These are phyloP conservation scores for Pelobates fuscus DNA, from an alignment of 2,113 vertebrate genomes.

Conservation along the genomic window DNA sequence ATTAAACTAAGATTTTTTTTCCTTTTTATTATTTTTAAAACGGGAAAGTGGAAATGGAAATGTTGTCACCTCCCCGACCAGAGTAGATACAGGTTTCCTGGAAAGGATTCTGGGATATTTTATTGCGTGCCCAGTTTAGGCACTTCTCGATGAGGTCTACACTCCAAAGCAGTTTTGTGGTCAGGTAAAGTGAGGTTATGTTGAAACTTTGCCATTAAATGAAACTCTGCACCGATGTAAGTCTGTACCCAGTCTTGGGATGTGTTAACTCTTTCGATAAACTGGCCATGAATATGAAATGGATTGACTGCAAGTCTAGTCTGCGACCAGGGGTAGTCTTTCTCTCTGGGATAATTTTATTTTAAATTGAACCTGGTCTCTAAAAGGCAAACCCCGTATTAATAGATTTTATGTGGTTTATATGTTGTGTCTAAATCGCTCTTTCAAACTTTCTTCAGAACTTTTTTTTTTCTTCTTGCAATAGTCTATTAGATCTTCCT, in stretches of 20 bases:
- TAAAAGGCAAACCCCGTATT: too few relatives aligned
- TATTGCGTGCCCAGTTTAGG: slow-evolving; percentile 9
- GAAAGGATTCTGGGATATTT: slow-evolving; percentile 7
- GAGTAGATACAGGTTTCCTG: not conserved
- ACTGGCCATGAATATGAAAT: too few relatives aligned
- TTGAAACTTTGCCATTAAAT: slow-evolving; percentile 22
- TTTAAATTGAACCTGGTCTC: too few relatives aligned
- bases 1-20: not conserved
- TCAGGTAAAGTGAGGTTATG: slow-evolving; percentile 45
- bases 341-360: too few relatives aligned
- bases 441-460: too few relatives aligned
- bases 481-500: too few relatives aligned
- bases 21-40: not conserved
- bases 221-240: slow-evolving; percentile 26
- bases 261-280: not conserved
- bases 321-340: too few relatives aligned
- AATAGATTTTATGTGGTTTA: too few relatives aligned
- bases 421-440: too few relatives aligned
- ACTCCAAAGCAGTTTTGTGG: slow-evolving; percentile 16
- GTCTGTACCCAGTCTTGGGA: slow-evolving; percentile 6
- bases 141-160: not conserved
- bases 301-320: too few relatives aligned
- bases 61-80: not conserved
- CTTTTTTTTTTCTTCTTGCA: too few relatives aligned
- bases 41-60: slow-evolving; percentile 6